A percentile compares a stretch with the other conserved stretches of the same genome.
These are phyloP conservation scores for Chiloscyllium plagiosum DNA, from an alignment of 2,113 vertebrate species.

Conservation along the genomic window DNA sequence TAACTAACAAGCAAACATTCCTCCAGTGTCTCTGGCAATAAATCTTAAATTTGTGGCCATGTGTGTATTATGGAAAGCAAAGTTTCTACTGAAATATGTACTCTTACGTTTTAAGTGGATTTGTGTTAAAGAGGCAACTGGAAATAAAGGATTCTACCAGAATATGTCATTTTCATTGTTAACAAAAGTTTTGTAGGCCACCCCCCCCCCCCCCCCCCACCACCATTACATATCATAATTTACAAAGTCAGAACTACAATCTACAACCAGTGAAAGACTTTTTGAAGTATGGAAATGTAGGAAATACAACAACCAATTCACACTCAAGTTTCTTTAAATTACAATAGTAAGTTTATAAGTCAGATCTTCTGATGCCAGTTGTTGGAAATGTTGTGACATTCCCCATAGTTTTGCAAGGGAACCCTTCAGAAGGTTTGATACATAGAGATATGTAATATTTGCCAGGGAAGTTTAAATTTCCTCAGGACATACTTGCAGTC, in stretches of 20 bases:
- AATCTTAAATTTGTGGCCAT: background rate
- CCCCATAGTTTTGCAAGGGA: too few species aligned
- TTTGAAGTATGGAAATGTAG: background rate
- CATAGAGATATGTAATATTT: too few species aligned
- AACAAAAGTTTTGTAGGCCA: background rate
- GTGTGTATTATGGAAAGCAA: background rate
- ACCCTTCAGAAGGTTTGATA: too few species aligned
- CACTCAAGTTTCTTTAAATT: background rate
- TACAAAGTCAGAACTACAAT: background rate
- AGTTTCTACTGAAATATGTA: background rate
- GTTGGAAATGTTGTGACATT: too few species aligned
- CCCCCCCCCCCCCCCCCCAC: too few species aligned
- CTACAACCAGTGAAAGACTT: background rate
- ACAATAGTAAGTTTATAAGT: background rate
- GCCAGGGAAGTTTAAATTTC: too few species aligned
- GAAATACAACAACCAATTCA: background rate
- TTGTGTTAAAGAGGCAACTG: background rate
- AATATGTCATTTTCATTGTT: background rate
- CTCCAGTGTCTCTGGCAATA: constrained; percentile 11
- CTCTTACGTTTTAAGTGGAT: background rate
- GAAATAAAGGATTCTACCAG: background rate
- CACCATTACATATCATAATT: background rate
- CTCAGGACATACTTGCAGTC: too few species aligned
- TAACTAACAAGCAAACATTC: constrained; percentile 32
- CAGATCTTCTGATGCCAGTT: too few species aligned